Evolutionary conservation across 2,797 vertebrate genomes (phyloP).

Genomic region (Alauda arvensis): DNA sequence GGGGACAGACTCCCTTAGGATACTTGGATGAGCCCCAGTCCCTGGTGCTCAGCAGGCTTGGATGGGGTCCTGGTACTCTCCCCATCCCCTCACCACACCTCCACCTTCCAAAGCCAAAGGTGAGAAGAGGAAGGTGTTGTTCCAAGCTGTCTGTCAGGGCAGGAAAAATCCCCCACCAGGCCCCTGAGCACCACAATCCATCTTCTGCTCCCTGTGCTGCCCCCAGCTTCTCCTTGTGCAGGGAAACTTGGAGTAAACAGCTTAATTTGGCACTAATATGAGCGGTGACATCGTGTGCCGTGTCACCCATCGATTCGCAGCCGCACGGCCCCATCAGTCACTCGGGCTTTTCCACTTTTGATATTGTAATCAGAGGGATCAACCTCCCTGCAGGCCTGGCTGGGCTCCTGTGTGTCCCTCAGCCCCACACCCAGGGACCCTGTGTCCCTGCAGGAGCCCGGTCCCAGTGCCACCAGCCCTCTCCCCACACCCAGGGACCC

Average conservation of each 20-base stretch:
- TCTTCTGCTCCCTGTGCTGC: not conserved
- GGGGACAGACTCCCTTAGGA: not conserved
- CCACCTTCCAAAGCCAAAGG: rapidly evolving
- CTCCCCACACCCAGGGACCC: rapidly evolving
- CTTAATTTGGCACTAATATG: constrained; percentile 46
- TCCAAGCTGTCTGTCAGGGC: not conserved
- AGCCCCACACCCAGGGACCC: rapidly evolving
- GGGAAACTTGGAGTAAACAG: constrained; percentile 46
- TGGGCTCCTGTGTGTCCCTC: rapidly evolving
- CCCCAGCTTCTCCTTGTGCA: not conserved
- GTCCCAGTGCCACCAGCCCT: not conserved
- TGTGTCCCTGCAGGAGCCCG: rapidly evolving
- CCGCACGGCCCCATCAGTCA: constrained; percentile 4
- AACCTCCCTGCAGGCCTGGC: not conserved
- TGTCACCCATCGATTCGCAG: constrained; percentile 44
- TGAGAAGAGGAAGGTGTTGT: not conserved
- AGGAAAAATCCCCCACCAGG: not conserved
- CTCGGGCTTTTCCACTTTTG: not conserved
- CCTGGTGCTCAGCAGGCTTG: rapidly evolving
- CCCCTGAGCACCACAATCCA: not conserved
- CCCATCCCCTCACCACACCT: rapidly evolving
- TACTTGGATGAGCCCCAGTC: rapidly evolving
- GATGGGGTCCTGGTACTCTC: not conserved
- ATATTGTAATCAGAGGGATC: not conserved
- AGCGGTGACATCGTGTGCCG: not conserved